Evolutionary conservation across 2,888 invertebrate species (phyloP).

Genomic region (Machimus atricapillus): DNA sequence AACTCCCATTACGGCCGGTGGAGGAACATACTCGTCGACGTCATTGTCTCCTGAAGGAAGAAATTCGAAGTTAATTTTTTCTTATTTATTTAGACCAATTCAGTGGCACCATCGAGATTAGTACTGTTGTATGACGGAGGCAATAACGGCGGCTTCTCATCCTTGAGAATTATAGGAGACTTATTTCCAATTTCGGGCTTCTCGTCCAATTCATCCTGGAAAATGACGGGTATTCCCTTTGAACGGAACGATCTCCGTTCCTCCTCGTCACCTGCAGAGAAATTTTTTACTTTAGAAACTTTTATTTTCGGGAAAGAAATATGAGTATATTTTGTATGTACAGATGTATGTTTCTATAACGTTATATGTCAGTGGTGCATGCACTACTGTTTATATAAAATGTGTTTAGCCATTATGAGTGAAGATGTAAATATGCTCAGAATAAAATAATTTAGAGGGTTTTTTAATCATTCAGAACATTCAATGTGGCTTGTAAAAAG

Average conservation of each 20-base stretch:
- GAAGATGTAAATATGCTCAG: neutral
- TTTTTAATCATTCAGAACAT: neutral
- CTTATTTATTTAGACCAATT: neutral
- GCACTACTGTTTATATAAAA: neutral
- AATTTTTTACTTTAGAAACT: neutral
- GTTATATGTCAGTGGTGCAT: neutral
- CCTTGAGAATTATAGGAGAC: constrained; percentile 91
- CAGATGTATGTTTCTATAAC: neutral
- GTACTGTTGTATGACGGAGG: constrained; percentile 70
- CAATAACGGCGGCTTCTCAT: constrained; percentile 91
- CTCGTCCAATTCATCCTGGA: constrained; percentile 95
- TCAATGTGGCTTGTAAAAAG: neutral
- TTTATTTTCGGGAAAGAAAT: neutral
- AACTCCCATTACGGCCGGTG: constrained; percentile 73
- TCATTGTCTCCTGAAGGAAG: constrained; percentile 58
- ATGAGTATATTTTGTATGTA: constrained; percentile 26
- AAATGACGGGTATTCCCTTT: constrained; percentile 92
- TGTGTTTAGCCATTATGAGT: neutral
- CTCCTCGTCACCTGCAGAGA: constrained; percentile 72
- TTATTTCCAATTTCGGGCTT: constrained; percentile 89
- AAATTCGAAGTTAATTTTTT: neutral
- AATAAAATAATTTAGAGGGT: neutral
- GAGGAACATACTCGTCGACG: constrained; percentile 87
- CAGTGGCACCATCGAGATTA: constrained; percentile 58
- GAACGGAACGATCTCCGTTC: constrained; percentile 83